These are phyloP conservation scores for Oriolus oriolus DNA, from an alignment of 2,113 vertebrate genomes.

Conservation along the genomic window DNA sequence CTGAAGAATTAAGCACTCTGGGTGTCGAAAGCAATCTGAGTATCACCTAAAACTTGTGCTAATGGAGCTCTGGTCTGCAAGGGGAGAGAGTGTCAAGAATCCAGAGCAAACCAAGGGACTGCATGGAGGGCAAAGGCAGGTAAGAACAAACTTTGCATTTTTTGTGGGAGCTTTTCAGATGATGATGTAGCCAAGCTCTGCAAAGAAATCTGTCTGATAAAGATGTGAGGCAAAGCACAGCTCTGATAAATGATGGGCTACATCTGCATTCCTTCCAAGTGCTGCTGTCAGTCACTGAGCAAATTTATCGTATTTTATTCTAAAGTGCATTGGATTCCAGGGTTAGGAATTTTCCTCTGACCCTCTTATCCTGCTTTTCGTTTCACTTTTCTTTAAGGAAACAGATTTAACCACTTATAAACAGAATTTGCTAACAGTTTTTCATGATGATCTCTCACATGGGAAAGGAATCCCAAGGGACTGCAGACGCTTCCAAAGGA, in stretches of 20 bases:
- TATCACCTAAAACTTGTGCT: neutral
- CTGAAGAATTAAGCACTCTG: conserved; percentile 38
- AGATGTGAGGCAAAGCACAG: neutral
- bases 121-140: neutral
- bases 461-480: neutral
- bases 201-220: neutral
- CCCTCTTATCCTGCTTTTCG: neutral
- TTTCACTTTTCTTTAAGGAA: neutral
- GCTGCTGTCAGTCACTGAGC: neutral
- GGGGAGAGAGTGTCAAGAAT: neutral
- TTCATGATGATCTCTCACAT: fast-evolving
- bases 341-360: neutral
- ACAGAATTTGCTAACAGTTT: neutral
- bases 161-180: neutral
- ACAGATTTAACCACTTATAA: neutral
- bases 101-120: neutral
- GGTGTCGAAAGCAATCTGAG: conserved; percentile 2
- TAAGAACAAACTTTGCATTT: neutral
- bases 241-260: neutral
- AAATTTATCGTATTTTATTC: neutral
- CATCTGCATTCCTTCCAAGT: neutral
- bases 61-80: neutral
- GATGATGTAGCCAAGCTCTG: neutral
- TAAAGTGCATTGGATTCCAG: neutral
- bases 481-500: neutral